Evolutionary conservation across 2,888 invertebrate genomes (phyloP), one percentile per base, ranked within the genome.

Genomic region (Orthonevra nobilis): DNA sequence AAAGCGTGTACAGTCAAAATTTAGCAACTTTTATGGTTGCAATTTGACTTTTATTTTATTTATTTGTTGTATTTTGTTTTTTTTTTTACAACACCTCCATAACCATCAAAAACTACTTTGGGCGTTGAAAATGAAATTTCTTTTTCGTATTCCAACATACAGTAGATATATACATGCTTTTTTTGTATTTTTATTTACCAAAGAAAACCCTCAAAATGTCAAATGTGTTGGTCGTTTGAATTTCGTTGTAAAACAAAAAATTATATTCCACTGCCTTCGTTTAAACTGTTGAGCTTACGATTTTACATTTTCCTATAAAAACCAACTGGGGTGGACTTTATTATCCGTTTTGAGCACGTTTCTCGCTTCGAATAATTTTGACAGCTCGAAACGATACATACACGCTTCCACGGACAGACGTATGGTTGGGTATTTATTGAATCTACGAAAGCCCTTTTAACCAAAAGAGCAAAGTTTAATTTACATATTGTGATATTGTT

Each of bases 351-450:
- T 0, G 1, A n/a, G 17, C 17, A 34, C 50, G 14, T 32, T 50
- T 34, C 50, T 50, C 32, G 34, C 32, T 32, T 19, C 10, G 6
- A 17, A 15, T 2, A 9, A 15, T 42, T 42, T 10, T 34, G 50
- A 34, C 48, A 48, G 48, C 48, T 48, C 15, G 17, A 30, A 48
- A 30, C 48, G 30, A 48, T 48, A 10, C 42, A 23, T 5, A 23
- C 3, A 23, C 23, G 23, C 3, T 7, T 44, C 3, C 10, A 12
- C 23, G 17, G 2, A 23, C 5, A 19, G 1, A 44, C 23, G 23
- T 44, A n/a, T n/a, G n/a, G n/a, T 20, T 38, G 36, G 2, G 9
- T 12, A 56, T 54, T 54, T 54, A 54, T 54, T 20, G 44, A 44
- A 44, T 26, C 20, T 44, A 50, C 46, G 15, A 9, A 17, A 30